phyloP scores from a whole-genome alignment of 2,888 invertebrate genomes.

The Operophtera brumata region DNA sequence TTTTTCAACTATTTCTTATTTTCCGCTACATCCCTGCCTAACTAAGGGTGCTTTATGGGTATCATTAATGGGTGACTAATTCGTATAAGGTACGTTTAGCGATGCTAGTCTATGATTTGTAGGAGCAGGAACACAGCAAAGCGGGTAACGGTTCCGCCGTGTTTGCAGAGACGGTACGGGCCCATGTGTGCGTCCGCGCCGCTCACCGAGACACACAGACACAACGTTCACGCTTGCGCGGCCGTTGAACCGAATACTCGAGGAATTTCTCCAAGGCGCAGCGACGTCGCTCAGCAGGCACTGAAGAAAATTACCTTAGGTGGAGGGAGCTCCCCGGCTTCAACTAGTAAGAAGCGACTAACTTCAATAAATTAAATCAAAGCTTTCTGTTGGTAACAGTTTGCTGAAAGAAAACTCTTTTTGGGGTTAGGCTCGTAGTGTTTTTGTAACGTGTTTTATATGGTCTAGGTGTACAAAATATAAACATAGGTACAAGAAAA shows the following conservation, averaged over 20 bases:
- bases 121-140: slow-evolving; percentile 57
- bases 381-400: too few relatives aligned
- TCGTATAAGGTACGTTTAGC: slow-evolving; percentile 31
- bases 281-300: slow-evolving; percentile 62
- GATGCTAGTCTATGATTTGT: slow-evolving; percentile 58
- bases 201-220: slow-evolving; percentile 62
- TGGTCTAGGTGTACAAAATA: too few relatives aligned
- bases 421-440: too few relatives aligned
- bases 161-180: slow-evolving; percentile 68
- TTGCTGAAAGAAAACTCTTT: too few relatives aligned
- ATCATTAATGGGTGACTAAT: slow-evolving; percentile 20
- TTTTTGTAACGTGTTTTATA: too few relatives aligned
- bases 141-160: slow-evolving; percentile 74
- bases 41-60: slow-evolving; percentile 6
- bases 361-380: too few relatives aligned
- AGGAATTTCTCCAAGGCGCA: slow-evolving; percentile 75
- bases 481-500: too few relatives aligned
- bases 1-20: too few relatives aligned
- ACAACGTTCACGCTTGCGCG: slow-evolving; percentile 66
- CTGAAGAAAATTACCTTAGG: slow-evolving; percentile 65
- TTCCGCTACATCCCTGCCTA: not conserved
- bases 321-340: slow-evolving; percentile 33
- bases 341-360: not conserved
- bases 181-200: slow-evolving; percentile 66
- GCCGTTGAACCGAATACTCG: slow-evolving; percentile 78